Conservation (phyloP, 2,797 vertebrate species). For the Phataginus tetradactyla region DNA sequence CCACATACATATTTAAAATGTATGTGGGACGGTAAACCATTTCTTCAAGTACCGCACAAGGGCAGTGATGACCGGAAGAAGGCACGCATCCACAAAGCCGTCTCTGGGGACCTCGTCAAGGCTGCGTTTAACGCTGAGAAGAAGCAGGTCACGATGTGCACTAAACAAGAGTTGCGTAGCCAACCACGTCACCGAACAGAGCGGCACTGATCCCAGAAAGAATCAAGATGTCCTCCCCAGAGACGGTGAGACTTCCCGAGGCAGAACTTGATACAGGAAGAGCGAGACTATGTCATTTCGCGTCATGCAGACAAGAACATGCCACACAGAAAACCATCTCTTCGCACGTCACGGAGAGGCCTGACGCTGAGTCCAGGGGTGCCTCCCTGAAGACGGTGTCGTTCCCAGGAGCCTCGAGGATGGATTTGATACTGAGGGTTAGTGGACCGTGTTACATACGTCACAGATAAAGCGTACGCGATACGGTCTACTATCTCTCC, state of each 20-base stretch:
- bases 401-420: slow-evolving; percentile 75
- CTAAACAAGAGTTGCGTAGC: neutral
- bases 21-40: slow-evolving; percentile 83
- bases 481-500: slow-evolving; percentile 84
- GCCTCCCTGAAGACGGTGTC: slow-evolving; percentile 40
- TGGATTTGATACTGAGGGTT: slow-evolving; percentile 84
- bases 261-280: slow-evolving; percentile 44
- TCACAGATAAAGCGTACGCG: slow-evolving; percentile 84
- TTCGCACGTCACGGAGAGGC: neutral
- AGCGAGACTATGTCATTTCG: neutral
- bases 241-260: slow-evolving; percentile 51
- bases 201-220: slow-evolving; percentile 46
- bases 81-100: neutral
- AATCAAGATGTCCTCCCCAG: slow-evolving; percentile 62
- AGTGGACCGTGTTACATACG: slow-evolving; percentile 85
- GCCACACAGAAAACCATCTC: slow-evolving; percentile 62
- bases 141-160: neutral
- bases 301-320: slow-evolving; percentile 60
- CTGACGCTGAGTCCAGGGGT: neutral
- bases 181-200: neutral
- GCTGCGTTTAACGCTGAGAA: neutral
- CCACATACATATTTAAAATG: slow-evolving; percentile 81
- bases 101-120: neutral
- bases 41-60: slow-evolving; percentile 79
- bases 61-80: neutral